Evolutionary conservation across 2,888 invertebrate genomes (phyloP).

Genomic region (Ectemnius continuus): DNA sequence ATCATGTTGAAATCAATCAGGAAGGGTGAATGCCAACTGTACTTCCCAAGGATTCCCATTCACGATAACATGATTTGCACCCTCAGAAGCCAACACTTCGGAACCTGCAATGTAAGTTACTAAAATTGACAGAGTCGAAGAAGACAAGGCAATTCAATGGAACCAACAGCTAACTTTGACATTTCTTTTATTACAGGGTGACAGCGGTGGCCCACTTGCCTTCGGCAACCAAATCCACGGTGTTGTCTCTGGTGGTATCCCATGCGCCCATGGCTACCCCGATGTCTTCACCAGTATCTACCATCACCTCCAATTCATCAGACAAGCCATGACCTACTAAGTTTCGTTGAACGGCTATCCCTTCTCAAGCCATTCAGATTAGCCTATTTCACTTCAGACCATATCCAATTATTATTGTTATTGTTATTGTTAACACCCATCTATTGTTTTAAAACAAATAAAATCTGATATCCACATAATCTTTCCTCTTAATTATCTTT

Average conservation of each 20-base stretch:
- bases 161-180: background rate
- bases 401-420: too few relatives aligned
- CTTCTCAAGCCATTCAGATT: too few relatives aligned
- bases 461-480: too few relatives aligned
- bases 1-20: slow-evolving; percentile 20
- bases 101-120: slow-evolving; percentile 41
- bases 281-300: slow-evolving; percentile 40
- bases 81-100: background rate
- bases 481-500: too few relatives aligned
- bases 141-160: background rate
- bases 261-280: slow-evolving; percentile 40
- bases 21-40: slow-evolving; percentile 4
- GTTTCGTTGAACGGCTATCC: too few relatives aligned
- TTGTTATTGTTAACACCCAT: too few relatives aligned
- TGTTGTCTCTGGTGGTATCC: slow-evolving; percentile 40
- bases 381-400: too few relatives aligned
- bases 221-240: slow-evolving; percentile 28
- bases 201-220: slow-evolving; percentile 47
- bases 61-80: slow-evolving; percentile 35
- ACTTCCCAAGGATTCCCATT: background rate
- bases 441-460: too few relatives aligned
- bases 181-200: slow-evolving; percentile 34
- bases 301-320: slow-evolving; percentile 12
- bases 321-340: slow-evolving; percentile 1
- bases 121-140: background rate